Percentiles rank a stretch among this genome's conserved stretches.
Conservation (phyloP, 2,113 vertebrate species). For the Mionectes macconnelli region DNA sequence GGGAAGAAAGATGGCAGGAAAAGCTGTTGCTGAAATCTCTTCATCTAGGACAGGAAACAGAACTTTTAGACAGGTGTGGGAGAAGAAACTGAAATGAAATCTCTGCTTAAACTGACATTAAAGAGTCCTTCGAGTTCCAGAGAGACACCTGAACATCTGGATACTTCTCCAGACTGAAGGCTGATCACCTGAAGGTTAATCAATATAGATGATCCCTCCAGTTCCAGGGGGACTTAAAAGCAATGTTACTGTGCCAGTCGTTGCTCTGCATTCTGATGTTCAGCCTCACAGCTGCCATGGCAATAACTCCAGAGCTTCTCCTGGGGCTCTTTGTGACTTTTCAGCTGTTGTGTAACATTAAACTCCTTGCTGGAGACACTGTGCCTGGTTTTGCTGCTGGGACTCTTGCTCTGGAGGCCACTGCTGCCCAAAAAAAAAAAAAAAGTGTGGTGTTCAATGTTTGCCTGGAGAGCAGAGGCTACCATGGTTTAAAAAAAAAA, state of each 20-base stretch:
- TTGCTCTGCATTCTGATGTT: not conserved
- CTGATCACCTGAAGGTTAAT: not conserved
- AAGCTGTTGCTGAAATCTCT: not conserved
- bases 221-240: not conserved
- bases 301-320: not conserved
- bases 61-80: not conserved
- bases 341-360: not conserved
- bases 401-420: not conserved
- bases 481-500: not conserved
- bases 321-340: not conserved
- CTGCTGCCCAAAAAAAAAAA: conserved; percentile 15
- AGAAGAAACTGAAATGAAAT: not conserved
- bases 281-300: not conserved
- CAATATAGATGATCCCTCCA: not conserved
- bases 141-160: not conserved
- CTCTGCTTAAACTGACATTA: not conserved
- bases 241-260: not conserved
- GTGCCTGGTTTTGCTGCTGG: not conserved
- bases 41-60: not conserved
- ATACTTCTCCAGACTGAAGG: not conserved
- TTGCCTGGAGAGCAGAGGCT: conserved; percentile 38
- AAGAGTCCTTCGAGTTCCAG: not conserved
- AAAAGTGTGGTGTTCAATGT: not conserved
- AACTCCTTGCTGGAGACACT: not conserved
- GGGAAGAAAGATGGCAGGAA: not conserved